Conservation (phyloP, 2,113 vertebrate genomes). For the Cyphomyrus discorhynchus region DNA sequence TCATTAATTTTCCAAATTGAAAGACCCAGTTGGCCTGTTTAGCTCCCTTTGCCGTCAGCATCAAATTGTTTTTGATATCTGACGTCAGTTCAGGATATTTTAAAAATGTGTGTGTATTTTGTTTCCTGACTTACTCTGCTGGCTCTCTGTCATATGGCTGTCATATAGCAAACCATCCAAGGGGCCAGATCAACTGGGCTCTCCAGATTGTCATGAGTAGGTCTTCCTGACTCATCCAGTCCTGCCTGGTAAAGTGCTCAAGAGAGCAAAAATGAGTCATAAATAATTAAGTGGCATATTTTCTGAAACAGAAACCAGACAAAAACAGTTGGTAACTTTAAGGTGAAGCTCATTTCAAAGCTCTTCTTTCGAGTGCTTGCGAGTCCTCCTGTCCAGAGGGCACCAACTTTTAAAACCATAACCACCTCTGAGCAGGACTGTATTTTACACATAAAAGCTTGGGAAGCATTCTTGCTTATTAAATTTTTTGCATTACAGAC, state of each 20-base stretch:
- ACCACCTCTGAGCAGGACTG: background rate
- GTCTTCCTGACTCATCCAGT: background rate
- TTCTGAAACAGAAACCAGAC: background rate
- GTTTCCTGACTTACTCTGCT: background rate
- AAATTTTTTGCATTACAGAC: background rate
- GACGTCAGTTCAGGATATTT: background rate
- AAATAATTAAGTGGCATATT: background rate
- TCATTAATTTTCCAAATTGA: background rate
- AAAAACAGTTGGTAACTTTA: background rate
- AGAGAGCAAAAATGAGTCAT: background rate
- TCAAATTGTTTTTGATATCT: background rate
- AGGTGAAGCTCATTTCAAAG: background rate
- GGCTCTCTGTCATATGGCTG: background rate
- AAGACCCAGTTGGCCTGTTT: background rate
- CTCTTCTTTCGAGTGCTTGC: background rate
- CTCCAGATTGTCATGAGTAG: background rate
- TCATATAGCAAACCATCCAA: background rate
- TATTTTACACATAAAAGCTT: background rate
- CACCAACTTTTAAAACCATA: background rate
- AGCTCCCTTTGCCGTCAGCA: background rate
- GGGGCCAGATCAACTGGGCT: background rate
- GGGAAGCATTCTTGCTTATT: background rate
- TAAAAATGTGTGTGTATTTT: background rate
- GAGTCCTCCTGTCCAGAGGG: background rate
- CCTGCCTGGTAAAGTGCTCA: background rate